Evolutionary conservation across 2,888 invertebrate species (phyloP), one percentile per base, ranked within the genome.

Genomic region (Drosophila tripunctata): DNA sequence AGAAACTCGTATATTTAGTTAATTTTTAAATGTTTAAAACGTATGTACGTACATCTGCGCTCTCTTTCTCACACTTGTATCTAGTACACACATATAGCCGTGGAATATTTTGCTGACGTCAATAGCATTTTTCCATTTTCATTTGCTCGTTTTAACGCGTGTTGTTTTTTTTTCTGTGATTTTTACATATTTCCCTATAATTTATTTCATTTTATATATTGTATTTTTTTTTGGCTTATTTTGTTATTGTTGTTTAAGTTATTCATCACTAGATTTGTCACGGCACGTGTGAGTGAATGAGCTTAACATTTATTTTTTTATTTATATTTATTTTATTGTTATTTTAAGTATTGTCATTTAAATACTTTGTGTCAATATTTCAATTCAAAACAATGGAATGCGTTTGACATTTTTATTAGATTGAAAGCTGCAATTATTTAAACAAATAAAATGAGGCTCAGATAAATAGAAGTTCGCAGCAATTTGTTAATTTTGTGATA

Each of bases 91-190:
- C n/a, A 62, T 72, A 61, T 66, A 77, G 74, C 81, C 74, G 70
- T 80, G 81, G 80, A 87, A 80, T 82, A 87, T 85, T 78, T 63
- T 78, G 83, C 83, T 83, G 83, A 83, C 83, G 83, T 83, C 83
- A 83, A 83, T 83, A 67, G 77, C 84, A 79, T 80, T 88, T 83
- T 86, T 83, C 87, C 82, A 79, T 85, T 84, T 78, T 78, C 85
- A 77, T 84, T 87, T 84, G 80, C 80, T 67, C 58, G 57, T 65
- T 74, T 70, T 65, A 27, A 60, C 63, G 63, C 19, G 3, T 64
- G 64, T 60, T 51, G 6, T 52, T 52, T 51, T 54, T 52, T 56
- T 48, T 61, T 70, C 47, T 61, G 60, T 67, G 75, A 67, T 43
- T 57, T 70, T 70, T 69, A 54, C 69, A 72, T 66, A 55, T 43